Evolutionary conservation across 2,113 vertebrate genomes (phyloP), one percentile per base, ranked within the genome.

Genomic region (Triplophysa rosa): DNA sequence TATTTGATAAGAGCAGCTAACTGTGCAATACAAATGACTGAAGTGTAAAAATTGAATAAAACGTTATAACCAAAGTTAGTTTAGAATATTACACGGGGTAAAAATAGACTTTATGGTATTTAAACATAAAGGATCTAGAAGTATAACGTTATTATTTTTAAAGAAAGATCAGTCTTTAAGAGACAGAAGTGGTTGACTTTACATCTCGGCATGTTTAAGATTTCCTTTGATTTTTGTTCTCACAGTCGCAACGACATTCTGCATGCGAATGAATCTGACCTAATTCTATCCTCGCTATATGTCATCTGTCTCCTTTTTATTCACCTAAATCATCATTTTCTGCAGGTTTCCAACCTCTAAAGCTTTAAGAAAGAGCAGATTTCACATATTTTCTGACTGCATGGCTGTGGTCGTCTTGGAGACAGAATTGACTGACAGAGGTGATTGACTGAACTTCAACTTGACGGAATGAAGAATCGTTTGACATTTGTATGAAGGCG

Each of bases 241-340:
- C 2, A 58, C 33, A n/a, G 54, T 79, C 17, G n/a, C n/a, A n/a
- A n/a, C n/a, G n/a, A n/a, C n/a, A 74, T 47, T 71, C 74, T 80
- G 80, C 78, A 70, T 74, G 79, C 71, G 82, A 78, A 45, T 79
- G 82, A 67, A 76, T 73, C 75, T 88, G 71, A 84, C 80, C 85
- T 74, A 73, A 72, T 84, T 85, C 78, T 82, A 77, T 73, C 47
- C 49, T 37, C 42, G 37, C 68, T 7, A 17, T 33, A 80, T 64
- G 8, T 54, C 78, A 6, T 23, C 11, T 16, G 7, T 68, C 45
- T 68, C 2, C 21, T 7, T 19, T 69, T 1, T 52, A 9, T 84
- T 67, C 83, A 17, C 78, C 82, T 80, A 26, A 63, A 58, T 78
- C 64, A 8, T 19, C 3, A 26, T 40, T 13, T 63, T 11, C 0